Percentiles rank a stretch among this genome's conserved stretches.
These are phyloP conservation scores for Drosophila lini DNA, from an alignment of 1,140 invertebrate species.

Conservation along the genomic window DNA sequence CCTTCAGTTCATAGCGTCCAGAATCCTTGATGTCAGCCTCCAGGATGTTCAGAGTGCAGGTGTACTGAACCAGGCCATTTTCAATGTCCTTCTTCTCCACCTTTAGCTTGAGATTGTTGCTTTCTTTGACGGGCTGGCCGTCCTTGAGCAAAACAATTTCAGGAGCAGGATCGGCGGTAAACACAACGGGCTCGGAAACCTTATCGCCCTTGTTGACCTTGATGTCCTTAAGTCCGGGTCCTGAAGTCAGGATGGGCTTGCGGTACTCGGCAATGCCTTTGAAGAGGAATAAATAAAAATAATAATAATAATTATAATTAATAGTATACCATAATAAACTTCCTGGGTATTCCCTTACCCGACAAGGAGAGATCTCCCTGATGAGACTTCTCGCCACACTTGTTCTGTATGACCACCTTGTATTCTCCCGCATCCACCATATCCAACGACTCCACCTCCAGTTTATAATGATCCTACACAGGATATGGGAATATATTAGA, in stretches of 20 bases:
- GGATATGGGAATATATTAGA: neutral
- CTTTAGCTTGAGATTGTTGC: slow-evolving; percentile 85
- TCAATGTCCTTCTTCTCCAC: slow-evolving; percentile 88
- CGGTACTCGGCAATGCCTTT: slow-evolving; percentile 90
- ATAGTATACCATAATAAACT: neutral
- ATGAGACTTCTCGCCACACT: slow-evolving; percentile 89
- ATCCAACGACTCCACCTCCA: slow-evolving; percentile 89
- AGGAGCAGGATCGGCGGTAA: slow-evolving; percentile 92
- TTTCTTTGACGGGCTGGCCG: slow-evolving; percentile 83
- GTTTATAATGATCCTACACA: slow-evolving; percentile 87
- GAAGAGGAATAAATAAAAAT: slow-evolving; percentile 11
- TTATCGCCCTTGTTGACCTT: slow-evolving; percentile 87
- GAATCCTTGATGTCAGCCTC: slow-evolving; percentile 90
- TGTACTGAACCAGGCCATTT: slow-evolving; percentile 91
- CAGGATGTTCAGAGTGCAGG: slow-evolving; percentile 88
- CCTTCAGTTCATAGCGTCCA: slow-evolving; percentile 91
- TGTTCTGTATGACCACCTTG: slow-evolving; percentile 90
- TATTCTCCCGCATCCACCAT: slow-evolving; percentile 91
- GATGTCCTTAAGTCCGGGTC: slow-evolving; percentile 86
- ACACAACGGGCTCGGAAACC: slow-evolving; percentile 91
- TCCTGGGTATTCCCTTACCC: slow-evolving; percentile 84
- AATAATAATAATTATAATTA: neutral
- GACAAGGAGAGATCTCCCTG: slow-evolving; percentile 89
- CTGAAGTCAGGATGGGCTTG: slow-evolving; percentile 89
- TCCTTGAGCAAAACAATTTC: slow-evolving; percentile 86